phyloP scores from a whole-genome alignment of 2,113 vertebrate genomes.

The Trematomus loennbergii region DNA sequence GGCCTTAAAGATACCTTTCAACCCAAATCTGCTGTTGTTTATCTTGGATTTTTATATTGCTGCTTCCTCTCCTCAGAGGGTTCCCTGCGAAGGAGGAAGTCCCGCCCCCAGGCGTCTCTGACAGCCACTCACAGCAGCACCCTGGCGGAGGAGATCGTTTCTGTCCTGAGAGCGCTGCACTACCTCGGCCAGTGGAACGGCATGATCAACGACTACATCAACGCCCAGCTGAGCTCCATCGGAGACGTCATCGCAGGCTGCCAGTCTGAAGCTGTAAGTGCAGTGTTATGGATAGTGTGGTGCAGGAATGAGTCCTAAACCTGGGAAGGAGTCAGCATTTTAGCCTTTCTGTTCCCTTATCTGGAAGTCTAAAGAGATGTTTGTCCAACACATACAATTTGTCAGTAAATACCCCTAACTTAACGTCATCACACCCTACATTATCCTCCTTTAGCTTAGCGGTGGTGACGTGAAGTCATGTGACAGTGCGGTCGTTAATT shows the following conservation, averaged over 20 bases:
- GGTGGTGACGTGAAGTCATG: too few relatives aligned
- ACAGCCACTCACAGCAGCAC: constrained; percentile 99
- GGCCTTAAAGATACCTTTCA: too few relatives aligned
- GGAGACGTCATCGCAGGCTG: constrained; percentile 90
- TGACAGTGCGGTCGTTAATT: too few relatives aligned
- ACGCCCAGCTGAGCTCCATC: constrained; percentile 92
- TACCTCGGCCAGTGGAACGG: constrained; percentile 94
- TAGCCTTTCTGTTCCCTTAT: too few relatives aligned
- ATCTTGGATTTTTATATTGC: neutral
- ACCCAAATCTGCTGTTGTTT: neutral
- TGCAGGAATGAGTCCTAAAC: too few relatives aligned
- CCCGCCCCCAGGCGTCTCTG: constrained; percentile 95
- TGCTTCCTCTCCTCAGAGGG: constrained; percentile 84
- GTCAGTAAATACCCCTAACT: too few relatives aligned
- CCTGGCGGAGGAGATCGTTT: constrained; percentile 96
- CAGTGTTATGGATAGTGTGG: neutral
- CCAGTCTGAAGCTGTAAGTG: constrained; percentile 88
- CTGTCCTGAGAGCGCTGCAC: constrained; percentile 92
- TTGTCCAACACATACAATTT: too few relatives aligned
- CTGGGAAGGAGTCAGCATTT: too few relatives aligned
- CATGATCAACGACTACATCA: constrained; percentile 97
- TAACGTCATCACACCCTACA: too few relatives aligned
- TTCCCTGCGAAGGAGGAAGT: constrained; percentile 90
- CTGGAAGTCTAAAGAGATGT: too few relatives aligned
- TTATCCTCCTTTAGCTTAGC: too few relatives aligned